Base-by-base conservation (phyloP, 2,888 invertebrate genomes). In the Ophion ventricosus region DNA sequence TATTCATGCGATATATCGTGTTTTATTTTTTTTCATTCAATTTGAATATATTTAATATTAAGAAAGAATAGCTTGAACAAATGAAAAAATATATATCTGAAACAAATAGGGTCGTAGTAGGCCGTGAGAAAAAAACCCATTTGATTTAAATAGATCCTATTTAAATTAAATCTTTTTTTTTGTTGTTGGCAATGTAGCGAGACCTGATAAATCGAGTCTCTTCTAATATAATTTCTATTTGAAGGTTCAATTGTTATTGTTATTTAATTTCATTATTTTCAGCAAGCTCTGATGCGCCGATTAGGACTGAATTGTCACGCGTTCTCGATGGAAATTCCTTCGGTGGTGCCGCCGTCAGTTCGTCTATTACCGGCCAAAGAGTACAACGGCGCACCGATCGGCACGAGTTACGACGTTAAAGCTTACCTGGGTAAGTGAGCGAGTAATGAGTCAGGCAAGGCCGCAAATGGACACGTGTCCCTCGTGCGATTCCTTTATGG, bases 321-420 rank as follows among this genome's bases (percentile, higher is more conserved):
- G 0, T 97, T 98, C 91, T 96, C 96, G 83, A 94, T 98, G 94
- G 96, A 97, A 91, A 94, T 98, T 87, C 96, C 97, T 1, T 96
- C 97, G 54, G 94, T 97, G 87, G 97, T 98, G 73, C 98, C 98
- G n/a, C 98, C 98, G 25, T 98, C 97, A 90, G 98, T 98, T 63
- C 97, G 98, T 92, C 94, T 98, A 87, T 97, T 98, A 25, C 98
- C 98, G 0, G 98, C 98, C 2, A 98, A 98, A 93, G 97, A 97
- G 91, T 98, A 98, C 94, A 96, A 96, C 87, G 98, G 98, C 0
- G 97, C 98, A 0, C 98, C 98, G 0, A 98, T 98, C 73, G 98
- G 98, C 11, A 98, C 98, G 70, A 98, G 97, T 79, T 98, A 98
- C 91, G 98, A 98, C 91, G 96, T 98, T 69, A 95, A 97, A 90